These are phyloP conservation scores for Neostethus bicornis DNA, from an alignment of 2,797 vertebrate genomes.

Conservation along the genomic window DNA sequence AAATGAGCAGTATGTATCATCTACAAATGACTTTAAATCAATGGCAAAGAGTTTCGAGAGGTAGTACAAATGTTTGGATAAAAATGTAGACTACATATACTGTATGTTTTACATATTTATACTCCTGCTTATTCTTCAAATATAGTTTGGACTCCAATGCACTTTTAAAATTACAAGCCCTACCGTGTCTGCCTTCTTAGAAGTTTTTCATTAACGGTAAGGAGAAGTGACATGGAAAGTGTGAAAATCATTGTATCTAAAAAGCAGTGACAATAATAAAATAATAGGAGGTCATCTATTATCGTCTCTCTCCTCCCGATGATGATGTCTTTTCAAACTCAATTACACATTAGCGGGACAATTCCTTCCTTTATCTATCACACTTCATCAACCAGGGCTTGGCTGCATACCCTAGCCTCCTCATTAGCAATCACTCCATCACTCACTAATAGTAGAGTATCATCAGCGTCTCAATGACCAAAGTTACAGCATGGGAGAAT, in stretches of 20 bases:
- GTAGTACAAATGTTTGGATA: background rate
- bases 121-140: constrained; percentile 17
- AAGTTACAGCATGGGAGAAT: constrained; percentile 73
- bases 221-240: constrained; percentile 62
- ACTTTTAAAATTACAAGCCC: constrained; percentile 51
- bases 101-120: too few species aligned
- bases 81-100: too few species aligned
- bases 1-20: constrained; percentile 13
- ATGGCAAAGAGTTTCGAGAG: background rate
- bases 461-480: constrained; percentile 76
- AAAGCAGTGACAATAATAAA: constrained; percentile 63
- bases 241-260: constrained; percentile 56
- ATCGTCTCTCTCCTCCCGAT: constrained; percentile 63
- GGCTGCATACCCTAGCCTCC: constrained; percentile 63
- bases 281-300: constrained; percentile 68
- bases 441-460: constrained; percentile 81
- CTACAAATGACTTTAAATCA: constrained; percentile 16
- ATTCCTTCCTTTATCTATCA: constrained; percentile 79
- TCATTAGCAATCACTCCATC: constrained; percentile 80
- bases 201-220: constrained; percentile 52
- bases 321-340: constrained; percentile 79
- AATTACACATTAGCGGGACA: constrained; percentile 76
- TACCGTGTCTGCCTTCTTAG: constrained; percentile 29
- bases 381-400: constrained; percentile 76
- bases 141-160: constrained; percentile 31